Evolutionary conservation across 2,888 invertebrate species (phyloP), one percentile per base, ranked within the genome.

Genomic region (Volucella inflata): DNA sequence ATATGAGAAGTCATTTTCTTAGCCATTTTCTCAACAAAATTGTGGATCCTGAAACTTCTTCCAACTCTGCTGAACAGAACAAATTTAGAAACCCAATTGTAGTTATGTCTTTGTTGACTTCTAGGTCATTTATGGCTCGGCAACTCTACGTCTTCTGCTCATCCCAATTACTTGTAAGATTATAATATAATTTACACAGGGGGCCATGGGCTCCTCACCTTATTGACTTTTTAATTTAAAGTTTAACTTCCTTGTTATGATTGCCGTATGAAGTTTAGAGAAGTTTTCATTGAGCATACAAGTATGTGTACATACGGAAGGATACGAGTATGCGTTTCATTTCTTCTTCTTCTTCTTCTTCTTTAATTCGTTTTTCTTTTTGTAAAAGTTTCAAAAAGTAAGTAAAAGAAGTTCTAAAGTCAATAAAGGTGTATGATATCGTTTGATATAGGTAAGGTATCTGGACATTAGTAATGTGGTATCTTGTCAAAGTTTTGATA

Each of bases 381-480:
- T 48, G 40, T 16, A 2, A 51, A 71, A 82, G 72, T 78, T 74
- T 60, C 46, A 42, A 55, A 53, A 78, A 51, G 77, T 68, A 75
- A 60, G 38, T 60, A 44, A 46, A 68, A 60, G 53, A 79, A 79
- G 70, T 79, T 65, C 50, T 48, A 72, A 57, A 74, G 59, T 53
- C 36, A 64, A 68, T 64, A 16, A 70, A 64, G 75, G 30, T 36
- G 68, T 44, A 55, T n/a, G 62, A 44, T 44, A 53, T 74, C 59
- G 70, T 75, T 79, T 84, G 79, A 84, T 75, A 70, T 48, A 65
- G 84, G 79, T 84, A 75, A 65, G 84, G 79, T 84, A 75, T 74
- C 65, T 65, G 48, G 70, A 64, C 78, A 64, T 17, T 53, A 59
- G 48, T 75, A 65, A 79, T 84, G 70, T 79, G 68, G 79, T 53